Evolutionary conservation across 2,888 invertebrate genomes (phyloP).

Genomic region (Iselma pallidipennis): DNA sequence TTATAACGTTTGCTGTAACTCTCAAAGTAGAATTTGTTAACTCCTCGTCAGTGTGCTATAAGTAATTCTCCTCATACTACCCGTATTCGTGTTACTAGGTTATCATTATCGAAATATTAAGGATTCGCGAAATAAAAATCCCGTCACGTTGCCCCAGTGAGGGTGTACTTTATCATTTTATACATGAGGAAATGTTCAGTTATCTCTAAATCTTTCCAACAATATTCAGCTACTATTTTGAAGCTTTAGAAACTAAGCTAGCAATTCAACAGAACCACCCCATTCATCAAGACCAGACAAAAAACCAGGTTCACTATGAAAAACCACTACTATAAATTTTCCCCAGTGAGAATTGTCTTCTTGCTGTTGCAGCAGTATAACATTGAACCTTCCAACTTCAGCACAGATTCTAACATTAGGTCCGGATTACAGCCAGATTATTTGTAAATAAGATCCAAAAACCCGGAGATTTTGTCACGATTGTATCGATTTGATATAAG

Average conservation of each 20-base stretch:
- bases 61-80: too few species aligned
- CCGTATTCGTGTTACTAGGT: too few species aligned
- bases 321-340: conserved; percentile 19
- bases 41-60: too few species aligned
- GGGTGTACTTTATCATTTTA: too few species aligned
- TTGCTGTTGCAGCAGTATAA: neutral
- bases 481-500: too few species aligned
- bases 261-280: conserved; percentile 13
- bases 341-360: conserved; percentile 10
- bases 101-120: too few species aligned
- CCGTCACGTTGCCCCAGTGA: neutral
- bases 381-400: neutral
- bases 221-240: neutral
- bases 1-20: too few species aligned
- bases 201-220: neutral
- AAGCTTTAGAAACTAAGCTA: conserved; percentile 4
- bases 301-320: conserved; percentile 19
- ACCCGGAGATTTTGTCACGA: too few species aligned
- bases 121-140: neutral
- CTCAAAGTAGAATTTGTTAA: too few species aligned
- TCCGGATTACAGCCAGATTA: neutral
- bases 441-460: neutral
- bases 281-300: conserved; percentile 19
- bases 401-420: neutral
- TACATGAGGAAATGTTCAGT: neutral